A percentile compares a stretch with the other conserved stretches of the same genome.
phyloP scores from a whole-genome alignment of 2,888 invertebrate genomes.

The Argyresthia albistria region DNA sequence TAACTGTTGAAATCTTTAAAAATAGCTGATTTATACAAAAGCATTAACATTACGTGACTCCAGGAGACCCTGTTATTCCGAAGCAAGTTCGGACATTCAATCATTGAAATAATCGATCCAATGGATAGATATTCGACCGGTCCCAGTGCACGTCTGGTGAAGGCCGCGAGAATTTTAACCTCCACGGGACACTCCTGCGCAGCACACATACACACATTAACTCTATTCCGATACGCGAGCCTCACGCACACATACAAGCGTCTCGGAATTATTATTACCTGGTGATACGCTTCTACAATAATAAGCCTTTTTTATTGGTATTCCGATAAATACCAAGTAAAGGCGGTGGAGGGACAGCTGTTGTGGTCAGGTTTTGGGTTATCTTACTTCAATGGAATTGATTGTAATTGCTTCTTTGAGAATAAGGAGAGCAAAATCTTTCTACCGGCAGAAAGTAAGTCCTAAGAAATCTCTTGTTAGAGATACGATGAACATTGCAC shows the following conservation, averaged over 20 bases:
- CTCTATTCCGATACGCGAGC: conserved; percentile 18
- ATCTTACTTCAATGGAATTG: too few relatives aligned
- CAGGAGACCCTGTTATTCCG: not conserved
- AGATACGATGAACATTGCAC: too few relatives aligned
- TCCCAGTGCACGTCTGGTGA: conserved; percentile 64
- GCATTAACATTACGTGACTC: not conserved
- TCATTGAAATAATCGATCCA: conserved; percentile 23
- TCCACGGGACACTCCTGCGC: conserved; percentile 54
- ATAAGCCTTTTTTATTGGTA: conserved; percentile 31
- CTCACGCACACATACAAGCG: conserved; percentile 20
- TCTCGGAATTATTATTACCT: conserved; percentile 44
- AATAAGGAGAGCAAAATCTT: too few relatives aligned
- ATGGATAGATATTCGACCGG: conserved; percentile 42
- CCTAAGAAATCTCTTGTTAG: too few relatives aligned
- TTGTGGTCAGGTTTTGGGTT: too few relatives aligned
- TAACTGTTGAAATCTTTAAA: too few relatives aligned
- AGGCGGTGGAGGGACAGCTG: too few relatives aligned
- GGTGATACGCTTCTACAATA: conserved; percentile 27
- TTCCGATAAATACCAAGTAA: too few relatives aligned
- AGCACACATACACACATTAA: conserved; percentile 35
- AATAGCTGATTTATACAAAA: not conserved
- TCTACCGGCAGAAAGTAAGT: too few relatives aligned
- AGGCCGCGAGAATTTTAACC: conserved; percentile 59
- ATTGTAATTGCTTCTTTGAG: too few relatives aligned
- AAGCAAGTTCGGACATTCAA: not conserved